These are phyloP conservation scores for Abscondita cerata DNA, from an alignment of 2,888 invertebrate genomes.

Conservation along the genomic window DNA sequence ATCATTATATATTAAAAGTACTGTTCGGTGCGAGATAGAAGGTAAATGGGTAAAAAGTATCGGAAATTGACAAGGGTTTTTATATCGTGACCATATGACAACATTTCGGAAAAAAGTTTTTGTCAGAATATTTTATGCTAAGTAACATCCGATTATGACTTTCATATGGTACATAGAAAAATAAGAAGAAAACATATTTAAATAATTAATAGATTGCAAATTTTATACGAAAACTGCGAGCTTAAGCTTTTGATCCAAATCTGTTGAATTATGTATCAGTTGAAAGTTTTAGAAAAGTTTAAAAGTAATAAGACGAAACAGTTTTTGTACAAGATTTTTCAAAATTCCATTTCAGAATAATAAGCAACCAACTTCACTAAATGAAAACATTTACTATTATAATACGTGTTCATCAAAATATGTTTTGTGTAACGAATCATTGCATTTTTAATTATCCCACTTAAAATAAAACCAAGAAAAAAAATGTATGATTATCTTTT, in stretches of 20 bases:
- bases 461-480: no score
- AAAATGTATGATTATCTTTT: no score
- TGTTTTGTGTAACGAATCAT: no score
- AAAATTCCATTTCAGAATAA: no score
- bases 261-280: slow-evolving; percentile 27
- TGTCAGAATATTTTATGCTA: slow-evolving; percentile 9
- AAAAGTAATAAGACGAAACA: slow-evolving; percentile 3
- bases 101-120: slow-evolving; percentile 1
- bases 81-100: slow-evolving; percentile 12
- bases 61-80: slow-evolving; percentile 24
- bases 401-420: no score
- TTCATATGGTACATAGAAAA: neutral
- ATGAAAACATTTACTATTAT: no score
- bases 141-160: slow-evolving; percentile 7
- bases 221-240: slow-evolving; percentile 13
- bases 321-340: no score
- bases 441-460: no score
- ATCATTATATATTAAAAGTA: no score
- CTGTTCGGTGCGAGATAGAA: no score
- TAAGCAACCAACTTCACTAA: no score
- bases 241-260: slow-evolving; percentile 17
- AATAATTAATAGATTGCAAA: neutral
- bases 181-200: slow-evolving; percentile 15
- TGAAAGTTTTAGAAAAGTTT: slow-evolving; percentile 16
- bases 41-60: neutral